phyloP scores from a whole-genome alignment of 2,888 invertebrate genomes.

The Sepioteuthis lessoniana region DNA sequence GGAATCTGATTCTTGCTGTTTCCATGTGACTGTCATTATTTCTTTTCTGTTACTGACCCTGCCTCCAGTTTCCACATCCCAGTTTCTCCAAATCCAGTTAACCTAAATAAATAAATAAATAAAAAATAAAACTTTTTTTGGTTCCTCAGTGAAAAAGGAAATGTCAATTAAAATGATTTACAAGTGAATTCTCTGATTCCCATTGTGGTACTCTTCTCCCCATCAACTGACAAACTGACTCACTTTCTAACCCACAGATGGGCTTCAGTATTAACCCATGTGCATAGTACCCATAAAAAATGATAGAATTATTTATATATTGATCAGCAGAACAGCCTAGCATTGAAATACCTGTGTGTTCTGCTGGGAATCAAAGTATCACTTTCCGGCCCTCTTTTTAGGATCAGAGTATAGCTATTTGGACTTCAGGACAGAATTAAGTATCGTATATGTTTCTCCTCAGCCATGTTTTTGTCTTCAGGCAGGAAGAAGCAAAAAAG shows the following conservation, averaged over 20 bases:
- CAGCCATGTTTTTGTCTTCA: no score
- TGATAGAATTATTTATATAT: no score
- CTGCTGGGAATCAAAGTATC: no score
- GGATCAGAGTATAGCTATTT: no score
- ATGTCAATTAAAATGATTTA: constrained; percentile 23
- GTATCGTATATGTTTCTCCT: no score
- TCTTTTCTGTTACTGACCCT: not conserved
- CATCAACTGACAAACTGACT: not conserved
- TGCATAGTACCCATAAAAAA: not conserved
- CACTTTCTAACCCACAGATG: not conserved
- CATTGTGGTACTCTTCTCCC: not conserved
- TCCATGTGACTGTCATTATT: not conserved
- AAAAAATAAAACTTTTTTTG: not conserved
- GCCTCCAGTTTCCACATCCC: not conserved
- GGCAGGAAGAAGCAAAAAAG: no score
- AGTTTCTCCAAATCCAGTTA: not conserved
- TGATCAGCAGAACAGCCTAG: no score
- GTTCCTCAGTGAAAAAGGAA: not conserved
- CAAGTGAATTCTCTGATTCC: not conserved
- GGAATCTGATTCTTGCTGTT: not conserved
- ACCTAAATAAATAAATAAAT: not conserved
- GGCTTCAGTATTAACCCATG: not conserved
- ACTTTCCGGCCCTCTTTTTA: no score
- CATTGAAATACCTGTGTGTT: no score
- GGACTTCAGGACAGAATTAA: no score